A percentile compares a stretch with the other conserved stretches of the same genome.
Conservation (phyloP, 2,888 invertebrate species). For the Hyposoter didymator region DNA sequence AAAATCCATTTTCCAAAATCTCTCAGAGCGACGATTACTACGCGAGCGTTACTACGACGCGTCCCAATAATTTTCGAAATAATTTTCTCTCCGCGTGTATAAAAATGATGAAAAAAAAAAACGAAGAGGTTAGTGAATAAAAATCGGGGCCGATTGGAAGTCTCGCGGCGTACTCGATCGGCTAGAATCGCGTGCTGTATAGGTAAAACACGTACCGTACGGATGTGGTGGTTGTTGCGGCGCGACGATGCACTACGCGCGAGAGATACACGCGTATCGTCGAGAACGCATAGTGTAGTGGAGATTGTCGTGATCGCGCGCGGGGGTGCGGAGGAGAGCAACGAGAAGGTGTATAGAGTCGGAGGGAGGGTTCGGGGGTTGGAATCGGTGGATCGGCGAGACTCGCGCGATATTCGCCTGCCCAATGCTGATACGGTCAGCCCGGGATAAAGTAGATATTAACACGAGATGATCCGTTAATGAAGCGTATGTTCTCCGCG, state of each 20-base stretch:
- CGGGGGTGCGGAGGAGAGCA: conserved; percentile 19
- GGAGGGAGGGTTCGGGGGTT: conserved; percentile 39
- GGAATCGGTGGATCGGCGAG: conserved; percentile 67
- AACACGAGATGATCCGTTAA: conserved; percentile 85
- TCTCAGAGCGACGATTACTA: too few species aligned
- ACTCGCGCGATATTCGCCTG: conserved; percentile 77
- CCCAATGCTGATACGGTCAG: conserved; percentile 84
- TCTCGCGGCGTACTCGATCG: neutral
- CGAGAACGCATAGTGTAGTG: conserved; percentile 47
- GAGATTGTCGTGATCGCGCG: conserved; percentile 31
- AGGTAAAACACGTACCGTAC: conserved; percentile 51
- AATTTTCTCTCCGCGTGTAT: too few species aligned
- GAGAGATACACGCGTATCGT: conserved; percentile 72
- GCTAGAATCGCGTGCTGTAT: conserved; percentile 19
- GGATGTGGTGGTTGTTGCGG: conserved; percentile 71
- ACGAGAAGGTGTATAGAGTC: neutral
- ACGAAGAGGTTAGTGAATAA: neutral
- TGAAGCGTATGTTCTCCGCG: conserved; percentile 83
- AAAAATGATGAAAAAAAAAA: neutral
- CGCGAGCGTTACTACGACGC: too few species aligned
- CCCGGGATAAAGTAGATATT: conserved; percentile 84
- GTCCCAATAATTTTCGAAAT: too few species aligned
- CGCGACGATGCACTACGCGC: conserved; percentile 78
- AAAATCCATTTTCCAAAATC: too few species aligned
- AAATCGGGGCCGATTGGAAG: neutral